Percentiles rank a stretch among this genome's conserved stretches.
Conservation (phyloP, 2,797 vertebrate genomes). For the Chiloscyllium punctatum region DNA sequence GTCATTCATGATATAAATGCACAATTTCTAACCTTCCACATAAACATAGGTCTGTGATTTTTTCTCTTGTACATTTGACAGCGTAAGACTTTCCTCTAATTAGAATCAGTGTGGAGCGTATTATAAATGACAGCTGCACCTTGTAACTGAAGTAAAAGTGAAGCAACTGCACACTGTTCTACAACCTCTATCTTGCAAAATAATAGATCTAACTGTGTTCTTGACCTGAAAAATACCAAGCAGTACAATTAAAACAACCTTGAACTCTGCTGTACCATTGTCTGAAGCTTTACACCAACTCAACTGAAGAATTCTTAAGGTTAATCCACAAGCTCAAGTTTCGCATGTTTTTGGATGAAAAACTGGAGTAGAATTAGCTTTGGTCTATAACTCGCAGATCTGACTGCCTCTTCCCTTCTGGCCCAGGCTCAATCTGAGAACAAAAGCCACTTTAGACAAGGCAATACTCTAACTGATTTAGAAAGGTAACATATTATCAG, state of each 20-base stretch:
- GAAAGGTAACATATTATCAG: background rate
- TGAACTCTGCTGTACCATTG: background rate
- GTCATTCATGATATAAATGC: background rate
- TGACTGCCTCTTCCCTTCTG: background rate
- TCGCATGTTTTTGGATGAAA: background rate
- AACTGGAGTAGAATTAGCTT: background rate
- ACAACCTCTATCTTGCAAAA: background rate
- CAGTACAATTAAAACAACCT: background rate
- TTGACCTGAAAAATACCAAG: background rate
- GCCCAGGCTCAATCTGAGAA: no score
- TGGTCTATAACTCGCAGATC: background rate
- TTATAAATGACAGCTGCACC: background rate
- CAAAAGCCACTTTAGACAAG: background rate
- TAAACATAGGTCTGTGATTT: background rate
- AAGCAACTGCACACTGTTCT: background rate
- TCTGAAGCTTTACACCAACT: background rate
- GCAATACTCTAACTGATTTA: background rate
- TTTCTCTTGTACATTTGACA: background rate
- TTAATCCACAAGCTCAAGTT: background rate
- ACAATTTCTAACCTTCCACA: background rate
- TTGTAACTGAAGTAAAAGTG: background rate
- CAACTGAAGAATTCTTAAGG: background rate
- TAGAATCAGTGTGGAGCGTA: background rate
- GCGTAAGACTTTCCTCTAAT: background rate
- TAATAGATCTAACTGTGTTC: background rate